These are phyloP conservation scores for Isoperla grammatica DNA, from an alignment of 2,888 invertebrate species.

Conservation along the genomic window DNA sequence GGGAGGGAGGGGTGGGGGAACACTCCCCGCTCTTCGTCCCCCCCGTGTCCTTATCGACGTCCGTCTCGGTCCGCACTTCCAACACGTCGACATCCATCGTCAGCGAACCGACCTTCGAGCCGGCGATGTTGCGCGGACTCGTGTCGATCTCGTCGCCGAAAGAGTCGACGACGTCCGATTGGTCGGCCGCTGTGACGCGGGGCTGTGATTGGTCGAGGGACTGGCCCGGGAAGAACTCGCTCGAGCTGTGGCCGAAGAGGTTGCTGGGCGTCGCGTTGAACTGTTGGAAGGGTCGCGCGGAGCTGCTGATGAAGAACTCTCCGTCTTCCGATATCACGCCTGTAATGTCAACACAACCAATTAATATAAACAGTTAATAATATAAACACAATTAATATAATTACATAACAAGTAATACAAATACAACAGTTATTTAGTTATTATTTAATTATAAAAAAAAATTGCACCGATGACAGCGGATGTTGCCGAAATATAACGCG, in stretches of 20 bases:
- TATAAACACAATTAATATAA: constrained; percentile 3
- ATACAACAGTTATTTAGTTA: too few species aligned
- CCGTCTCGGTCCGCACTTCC: too few species aligned
- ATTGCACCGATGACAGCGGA: too few species aligned
- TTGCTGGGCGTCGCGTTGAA: background rate
- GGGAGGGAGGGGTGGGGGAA: constrained; percentile 41
- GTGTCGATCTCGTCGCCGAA: constrained; percentile 25
- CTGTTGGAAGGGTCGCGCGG: constrained; percentile 59
- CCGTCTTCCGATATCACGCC: constrained; percentile 51
- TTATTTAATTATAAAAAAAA: too few species aligned
- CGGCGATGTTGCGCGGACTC: constrained; percentile 14
- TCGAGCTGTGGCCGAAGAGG: constrained; percentile 39
- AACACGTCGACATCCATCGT: background rate
- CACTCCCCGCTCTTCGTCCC: too few species aligned
- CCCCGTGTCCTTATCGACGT: too few species aligned
- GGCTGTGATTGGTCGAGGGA: background rate
- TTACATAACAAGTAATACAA: too few species aligned
- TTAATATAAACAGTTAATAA: background rate
- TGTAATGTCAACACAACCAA: constrained; percentile 35
- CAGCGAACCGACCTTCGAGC: background rate
- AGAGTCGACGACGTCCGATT: constrained; percentile 7
- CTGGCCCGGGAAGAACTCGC: constrained; percentile 67
- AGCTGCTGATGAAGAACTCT: constrained; percentile 69
- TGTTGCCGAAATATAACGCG: too few species aligned
- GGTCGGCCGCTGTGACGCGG: background rate